phyloP scores from a whole-genome alignment of 2,888 invertebrate genomes.

The Parnassius glacialis region DNA sequence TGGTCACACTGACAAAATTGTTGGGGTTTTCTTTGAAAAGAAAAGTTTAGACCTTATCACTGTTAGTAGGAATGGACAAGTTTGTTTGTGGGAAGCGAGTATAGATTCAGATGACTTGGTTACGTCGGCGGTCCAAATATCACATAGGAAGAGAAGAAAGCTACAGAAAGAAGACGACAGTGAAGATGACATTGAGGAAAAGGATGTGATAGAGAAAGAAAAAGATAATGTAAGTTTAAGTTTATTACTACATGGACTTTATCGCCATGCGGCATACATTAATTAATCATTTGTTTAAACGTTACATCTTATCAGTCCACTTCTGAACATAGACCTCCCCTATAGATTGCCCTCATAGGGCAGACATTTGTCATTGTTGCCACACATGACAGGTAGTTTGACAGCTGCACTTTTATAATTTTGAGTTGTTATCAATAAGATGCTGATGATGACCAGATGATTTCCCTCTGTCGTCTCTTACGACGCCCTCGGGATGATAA shows the following conservation, averaged over 20 bases:
- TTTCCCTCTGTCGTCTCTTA: no score
- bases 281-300: no score
- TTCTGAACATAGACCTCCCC: no score
- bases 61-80: conserved; percentile 90
- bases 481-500: no score
- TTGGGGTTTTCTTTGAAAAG: conserved; percentile 93
- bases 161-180: conserved; percentile 73
- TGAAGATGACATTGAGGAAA: conserved; percentile 85
- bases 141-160: conserved; percentile 71
- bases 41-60: conserved; percentile 92
- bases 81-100: conserved; percentile 93
- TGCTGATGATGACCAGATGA: no score
- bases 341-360: no score
- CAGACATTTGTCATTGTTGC: no score
- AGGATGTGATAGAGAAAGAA: conserved; percentile 80
- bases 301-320: no score
- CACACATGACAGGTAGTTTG: no score
- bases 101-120: conserved; percentile 86
- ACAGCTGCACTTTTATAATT: no score
- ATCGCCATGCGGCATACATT: no score
- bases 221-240: conserved; percentile 64
- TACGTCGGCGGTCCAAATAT: conserved; percentile 71
- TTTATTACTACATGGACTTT: conserved; percentile 25
- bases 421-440: no score
- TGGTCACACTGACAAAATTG: conserved; percentile 91